Base-by-base conservation (phyloP, 2,888 invertebrate genomes). In the Cephus nigrinus region DNA sequence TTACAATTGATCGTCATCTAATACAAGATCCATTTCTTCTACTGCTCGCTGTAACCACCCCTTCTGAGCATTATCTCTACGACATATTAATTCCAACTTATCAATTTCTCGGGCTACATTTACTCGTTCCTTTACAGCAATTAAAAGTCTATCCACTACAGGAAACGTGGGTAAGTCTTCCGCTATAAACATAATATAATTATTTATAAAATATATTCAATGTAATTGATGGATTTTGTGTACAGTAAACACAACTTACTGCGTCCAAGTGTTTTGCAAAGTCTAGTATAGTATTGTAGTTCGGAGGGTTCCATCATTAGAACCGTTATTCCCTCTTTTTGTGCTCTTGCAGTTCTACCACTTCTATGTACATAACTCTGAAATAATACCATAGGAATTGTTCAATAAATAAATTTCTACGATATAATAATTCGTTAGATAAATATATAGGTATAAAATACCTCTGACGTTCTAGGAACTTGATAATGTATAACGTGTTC, bases 401-500 rank as follows among this genome's bases (percentile, higher is more conserved):
- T 55, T 31, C 15, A 23, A 2, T 75, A 36, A 11, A 69, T 75
- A 23, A 31, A 31, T 71, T 69, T 71, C 11, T 68, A 34, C 9
- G 23, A 75, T 32, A 32, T 3, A 11, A 76, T 31, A 69, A 55
- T 76, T 72, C 30, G n/a, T 69, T 32, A 73, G 32, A 30, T 31
- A 68, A 74, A 36, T 34, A 68, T 69, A 31, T n/a, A 5, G 0
- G 32, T 73, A 32, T 30, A 36, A 80, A 73, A 80, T 85, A 94
- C 95, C 93, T 99, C 99, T 12, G 97, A 96, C 0, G 98, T 98
- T 86, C 96, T 94, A 0, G 99, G 99, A 68, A 99, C 98, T 91
- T 97, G 98, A 92, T 98, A 99, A 92, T 99, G 99, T 81, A 99
- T 94, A 2, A 99, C 99, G 92, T 99, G 98, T 84, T 98, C 95